Evolutionary conservation across 1,140 invertebrate species (phyloP).

Genomic region (Phenacoccus solenopsis): DNA sequence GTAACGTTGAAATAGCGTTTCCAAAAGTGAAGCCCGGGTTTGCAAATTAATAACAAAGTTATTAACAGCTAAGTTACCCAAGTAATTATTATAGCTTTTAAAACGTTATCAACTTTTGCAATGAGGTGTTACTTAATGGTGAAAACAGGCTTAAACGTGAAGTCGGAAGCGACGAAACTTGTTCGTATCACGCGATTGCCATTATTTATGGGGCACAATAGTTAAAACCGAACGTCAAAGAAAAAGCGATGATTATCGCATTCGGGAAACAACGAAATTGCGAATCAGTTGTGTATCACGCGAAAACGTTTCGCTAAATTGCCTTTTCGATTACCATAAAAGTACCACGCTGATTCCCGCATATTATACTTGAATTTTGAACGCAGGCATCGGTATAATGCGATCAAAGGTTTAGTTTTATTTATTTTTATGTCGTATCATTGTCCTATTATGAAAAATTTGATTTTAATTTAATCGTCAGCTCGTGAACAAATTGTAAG

Average conservation of each 20-base stretch:
- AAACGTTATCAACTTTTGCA: constrained; percentile 2
- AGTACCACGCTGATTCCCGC: too few relatives aligned
- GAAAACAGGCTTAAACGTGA: not conserved
- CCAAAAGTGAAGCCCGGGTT: not conserved
- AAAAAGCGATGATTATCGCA: not conserved
- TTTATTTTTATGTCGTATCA: too few relatives aligned
- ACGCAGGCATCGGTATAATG: too few relatives aligned
- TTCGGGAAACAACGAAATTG: not conserved
- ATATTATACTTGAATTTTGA: too few relatives aligned
- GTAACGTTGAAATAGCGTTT: not conserved
- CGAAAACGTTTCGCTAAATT: not conserved
- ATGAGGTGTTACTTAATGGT: not conserved
- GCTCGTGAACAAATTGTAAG: too few relatives aligned
- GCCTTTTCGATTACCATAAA: too few relatives aligned
- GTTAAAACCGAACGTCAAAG: not conserved
- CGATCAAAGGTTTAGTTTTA: too few relatives aligned
- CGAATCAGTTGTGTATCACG: not conserved
- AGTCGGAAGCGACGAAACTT: not conserved
- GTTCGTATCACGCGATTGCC: not conserved
- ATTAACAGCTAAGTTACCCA: not conserved
- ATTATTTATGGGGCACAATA: not conserved
- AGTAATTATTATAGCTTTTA: constrained; percentile 3
- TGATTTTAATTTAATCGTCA: too few relatives aligned
- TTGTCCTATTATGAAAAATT: too few relatives aligned
- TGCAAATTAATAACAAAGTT: not conserved